Evolutionary conservation across 2,888 invertebrate species (phyloP).

Genomic region (Minunthozetes semirufus): DNA sequence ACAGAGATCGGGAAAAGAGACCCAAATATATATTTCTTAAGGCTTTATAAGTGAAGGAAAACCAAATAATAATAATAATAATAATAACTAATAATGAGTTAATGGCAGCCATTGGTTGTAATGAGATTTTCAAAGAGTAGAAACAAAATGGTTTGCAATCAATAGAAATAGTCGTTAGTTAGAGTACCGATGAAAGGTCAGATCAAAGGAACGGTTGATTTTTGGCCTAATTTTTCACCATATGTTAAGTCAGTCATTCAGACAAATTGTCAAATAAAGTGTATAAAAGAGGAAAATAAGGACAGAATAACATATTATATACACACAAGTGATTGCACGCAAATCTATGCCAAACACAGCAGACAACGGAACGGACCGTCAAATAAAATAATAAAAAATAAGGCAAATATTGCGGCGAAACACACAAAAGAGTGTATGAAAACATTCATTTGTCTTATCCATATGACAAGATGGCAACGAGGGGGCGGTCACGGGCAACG

Average conservation of each 20-base stretch:
- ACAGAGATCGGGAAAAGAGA: background rate
- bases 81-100: conserved; percentile 1
- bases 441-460: conserved; percentile 22
- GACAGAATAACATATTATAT: background rate
- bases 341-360: conserved; percentile 18
- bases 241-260: conserved; percentile 16
- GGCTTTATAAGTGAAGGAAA: background rate
- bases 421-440: background rate
- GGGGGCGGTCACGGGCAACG: conserved; percentile 28
- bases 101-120: background rate
- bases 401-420: background rate
- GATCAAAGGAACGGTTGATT: background rate
- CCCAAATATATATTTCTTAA: background rate
- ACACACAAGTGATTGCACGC: conserved; percentile 25
- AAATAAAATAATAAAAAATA: conserved; percentile 16
- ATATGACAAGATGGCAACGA: conserved; percentile 20
- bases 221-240: conserved; percentile 20
- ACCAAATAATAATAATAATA: background rate
- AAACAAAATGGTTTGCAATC: background rate
- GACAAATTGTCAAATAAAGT: conserved; percentile 13
- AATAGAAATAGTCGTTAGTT: conserved; percentile 4
- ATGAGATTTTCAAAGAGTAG: background rate
- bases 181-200: background rate
- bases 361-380: background rate
- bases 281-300: conserved; percentile 21